Percentiles rank a stretch among this genome's conserved stretches.
Evolutionary conservation across 2,888 invertebrate genomes (phyloP).

Genomic region (Oligia strigilis): DNA sequence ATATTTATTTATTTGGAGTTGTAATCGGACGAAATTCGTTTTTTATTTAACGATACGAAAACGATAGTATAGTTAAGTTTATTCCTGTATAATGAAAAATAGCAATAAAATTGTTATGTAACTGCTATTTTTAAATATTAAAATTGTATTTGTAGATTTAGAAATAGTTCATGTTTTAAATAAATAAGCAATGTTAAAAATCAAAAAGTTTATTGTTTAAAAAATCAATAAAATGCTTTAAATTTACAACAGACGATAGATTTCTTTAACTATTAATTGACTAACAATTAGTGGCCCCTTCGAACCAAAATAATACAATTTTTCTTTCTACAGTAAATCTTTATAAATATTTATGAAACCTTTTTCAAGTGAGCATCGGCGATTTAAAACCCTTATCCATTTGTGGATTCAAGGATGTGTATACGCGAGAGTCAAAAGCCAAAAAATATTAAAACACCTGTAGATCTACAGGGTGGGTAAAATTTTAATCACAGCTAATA

Average conservation of each 20-base stretch:
- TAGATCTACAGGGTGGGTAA: neutral
- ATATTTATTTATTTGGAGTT: conserved; percentile 1
- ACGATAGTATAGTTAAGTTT: neutral
- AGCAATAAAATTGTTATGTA: neutral
- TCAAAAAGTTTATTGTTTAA: conserved; percentile 65
- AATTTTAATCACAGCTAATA: neutral
- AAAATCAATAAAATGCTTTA: conserved; percentile 72
- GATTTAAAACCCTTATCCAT: neutral
- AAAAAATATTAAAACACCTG: neutral
- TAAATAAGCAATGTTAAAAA: conserved; percentile 38
- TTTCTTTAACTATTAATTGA: conserved; percentile 77
- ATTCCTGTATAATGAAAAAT: neutral
- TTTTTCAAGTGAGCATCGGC: conserved; percentile 14
- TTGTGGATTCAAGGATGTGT: neutral
- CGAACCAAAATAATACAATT: conserved; percentile 57
- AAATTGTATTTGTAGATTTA: conserved; percentile 19
- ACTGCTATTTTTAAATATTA: conserved; percentile 3
- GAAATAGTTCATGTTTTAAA: conserved; percentile 17
- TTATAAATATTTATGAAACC: conserved; percentile 14
- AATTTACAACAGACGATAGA: conserved; percentile 77
- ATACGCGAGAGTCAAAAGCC: neutral
- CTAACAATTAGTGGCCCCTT: conserved; percentile 75
- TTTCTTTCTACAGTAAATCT: conserved; percentile 33
- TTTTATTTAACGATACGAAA: neutral
- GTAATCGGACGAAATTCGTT: neutral